Evolutionary conservation across 1,140 invertebrate species (phyloP), one percentile per base, ranked within the genome.

Genomic region (Cyclina sinensis): DNA sequence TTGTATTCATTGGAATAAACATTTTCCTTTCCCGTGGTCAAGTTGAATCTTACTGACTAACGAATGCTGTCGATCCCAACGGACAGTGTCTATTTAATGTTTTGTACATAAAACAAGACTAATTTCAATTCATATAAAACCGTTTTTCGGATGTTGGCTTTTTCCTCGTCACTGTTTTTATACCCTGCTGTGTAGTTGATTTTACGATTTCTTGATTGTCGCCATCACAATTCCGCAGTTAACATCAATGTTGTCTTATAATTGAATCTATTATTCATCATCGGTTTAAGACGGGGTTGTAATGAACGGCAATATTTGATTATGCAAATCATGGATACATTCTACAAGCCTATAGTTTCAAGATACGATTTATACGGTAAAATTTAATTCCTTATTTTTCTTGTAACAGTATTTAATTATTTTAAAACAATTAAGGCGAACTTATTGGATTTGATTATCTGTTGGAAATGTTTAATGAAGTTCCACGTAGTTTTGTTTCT

Each of bases 201-300:
- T 51, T 54, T 54, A 78, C 5, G 46, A 12, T 76, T 39, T 27
- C 43, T 76, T 76, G 68, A 76, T 76, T 76, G 73, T 76, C 43
- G n/a, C n/a, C n/a, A 43, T 43, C 43, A 43, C 43, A 43, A 43
- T 43, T 43, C 14, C n/a, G n/a, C n/a, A n/a, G n/a, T n/a, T 21
- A 30, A 78, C 74, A 46, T 51, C 74, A 78, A 78, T 18, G 51
- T 1, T 70, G 81, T 24, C 43, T 65, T 68, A 83, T 83, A 83
- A 83, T 83, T 83, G 32, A 65, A 83, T 83, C 24, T 48, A 62
- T 65, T 65, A 65, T 83, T 83, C 81, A 83, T 83, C 81, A 65
- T 48, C 81, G 30, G 59, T 65, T 82, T 70, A 65, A 83, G 81
- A 18, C 54, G 37, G 32, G 9, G 35, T 43, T 51, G 43, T 83